Evolutionary conservation across 1,140 invertebrate genomes (phyloP).

Genomic region (Drosophila navojoa): DNA sequence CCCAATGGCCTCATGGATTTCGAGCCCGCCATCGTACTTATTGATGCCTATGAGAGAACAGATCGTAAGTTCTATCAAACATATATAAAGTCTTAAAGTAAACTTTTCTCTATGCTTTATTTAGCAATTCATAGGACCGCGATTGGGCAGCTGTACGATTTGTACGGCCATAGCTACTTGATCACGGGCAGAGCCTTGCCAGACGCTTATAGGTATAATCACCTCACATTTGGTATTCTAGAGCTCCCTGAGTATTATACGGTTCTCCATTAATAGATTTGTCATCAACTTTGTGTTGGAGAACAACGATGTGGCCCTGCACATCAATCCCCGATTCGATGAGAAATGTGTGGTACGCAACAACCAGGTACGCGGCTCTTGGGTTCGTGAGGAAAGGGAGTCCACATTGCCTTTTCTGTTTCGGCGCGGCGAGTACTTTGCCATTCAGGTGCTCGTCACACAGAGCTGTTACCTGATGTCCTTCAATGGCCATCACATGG

Average conservation of each 20-base stretch:
- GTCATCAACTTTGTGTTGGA: conserved; percentile 87
- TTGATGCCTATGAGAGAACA: conserved; percentile 94
- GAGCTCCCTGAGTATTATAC: background rate
- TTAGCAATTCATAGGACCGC: conserved; percentile 12
- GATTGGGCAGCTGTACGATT: conserved; percentile 53
- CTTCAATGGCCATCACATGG: conserved; percentile 89
- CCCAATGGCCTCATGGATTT: conserved; percentile 91
- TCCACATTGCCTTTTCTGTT: conserved; percentile 84
- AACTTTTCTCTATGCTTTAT: background rate
- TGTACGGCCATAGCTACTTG: conserved; percentile 64
- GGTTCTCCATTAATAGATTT: conserved; percentile 84
- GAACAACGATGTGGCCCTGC: conserved; percentile 88
- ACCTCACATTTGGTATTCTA: background rate
- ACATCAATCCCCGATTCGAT: conserved; percentile 90
- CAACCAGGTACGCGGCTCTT: conserved; percentile 85
- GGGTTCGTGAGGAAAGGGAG: conserved; percentile 89
- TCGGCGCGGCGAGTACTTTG: conserved; percentile 77
- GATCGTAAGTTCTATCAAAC: conserved; percentile 85
- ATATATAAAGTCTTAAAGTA: background rate
- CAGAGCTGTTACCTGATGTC: conserved; percentile 86
- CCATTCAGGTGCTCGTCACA: conserved; percentile 84
- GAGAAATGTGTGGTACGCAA: conserved; percentile 90
- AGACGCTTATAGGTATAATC: conserved; percentile 65
- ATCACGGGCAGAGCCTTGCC: conserved; percentile 57
- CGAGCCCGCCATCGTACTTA: conserved; percentile 90